Evolutionary conservation across 2,888 invertebrate species (phyloP), one percentile per base, ranked within the genome.

Genomic region (Luffia ferchaultella): DNA sequence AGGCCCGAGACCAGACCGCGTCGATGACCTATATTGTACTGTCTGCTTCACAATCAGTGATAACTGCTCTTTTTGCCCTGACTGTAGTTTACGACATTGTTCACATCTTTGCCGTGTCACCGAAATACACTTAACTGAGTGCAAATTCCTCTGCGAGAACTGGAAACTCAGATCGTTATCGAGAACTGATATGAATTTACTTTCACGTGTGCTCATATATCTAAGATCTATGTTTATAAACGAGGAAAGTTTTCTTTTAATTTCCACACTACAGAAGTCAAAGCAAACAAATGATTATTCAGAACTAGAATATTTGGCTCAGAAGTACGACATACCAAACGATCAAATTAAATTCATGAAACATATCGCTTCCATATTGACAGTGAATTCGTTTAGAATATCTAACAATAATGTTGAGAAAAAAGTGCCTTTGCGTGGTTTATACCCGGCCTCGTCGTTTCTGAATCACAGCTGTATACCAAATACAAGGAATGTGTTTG

Each of bases 391-490:
- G 1, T 91, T 89, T 62, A 88, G 90, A 69, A 86, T 82, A 51
- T 68, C 80, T 45, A 70, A 60, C 20, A 60, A 59, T 40, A 18
- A 53, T 20, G 64, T 62, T 19, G 68, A 62, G 54, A 75, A 67
- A 30, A 70, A 60, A 48, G 62, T 79, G 45, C 79, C 80, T 52
- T 64, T 88, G 49, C 75, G 89, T 48, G 91, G 88, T 15, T 68
- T 91, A 42, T 92, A 88, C 67, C 88, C 89, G 1, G 63, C 90
- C 54, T 88, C 88, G 2, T 83, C 89, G 41, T 77, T 90, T 55
- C 74, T 89, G 56, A 92, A 91, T 70, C 92, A 92, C 62, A 83
- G 79, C 52, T 92, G 92, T 64, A 64, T 77, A 18, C 90, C 92
- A 2, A 92, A 91, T 62, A 88, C 89, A 0, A 83, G 86, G 53